Percentiles rank a stretch among this genome's conserved stretches.
These are phyloP conservation scores for Parascotia fuliginaria DNA, from an alignment of 2,888 invertebrate species.

Conservation along the genomic window DNA sequence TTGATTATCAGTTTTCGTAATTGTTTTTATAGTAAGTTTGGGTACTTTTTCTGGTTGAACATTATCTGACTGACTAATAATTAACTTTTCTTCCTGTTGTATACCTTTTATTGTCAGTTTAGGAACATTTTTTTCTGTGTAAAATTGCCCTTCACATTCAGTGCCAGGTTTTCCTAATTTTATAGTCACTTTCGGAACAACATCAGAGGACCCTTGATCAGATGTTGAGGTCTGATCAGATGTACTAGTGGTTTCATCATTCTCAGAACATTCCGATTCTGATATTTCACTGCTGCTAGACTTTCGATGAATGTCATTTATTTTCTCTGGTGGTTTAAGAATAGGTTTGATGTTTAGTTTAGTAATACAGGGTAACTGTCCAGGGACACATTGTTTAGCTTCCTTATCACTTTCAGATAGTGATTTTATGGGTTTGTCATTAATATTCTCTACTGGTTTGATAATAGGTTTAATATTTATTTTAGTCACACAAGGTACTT, in stretches of 20 bases:
- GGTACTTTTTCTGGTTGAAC: conserved; percentile 71
- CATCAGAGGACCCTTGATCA: conserved; percentile 69
- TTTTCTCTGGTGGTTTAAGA: conserved; percentile 74
- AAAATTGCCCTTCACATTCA: conserved; percentile 75
- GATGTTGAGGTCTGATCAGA: conserved; percentile 76
- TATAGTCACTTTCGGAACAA: conserved; percentile 80
- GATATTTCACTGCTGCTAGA: conserved; percentile 83
- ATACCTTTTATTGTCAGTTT: conserved; percentile 77
- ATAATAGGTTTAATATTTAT: conserved; percentile 79
- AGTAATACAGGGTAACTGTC: conserved; percentile 70
- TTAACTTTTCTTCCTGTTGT: conserved; percentile 70
- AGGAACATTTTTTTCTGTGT: conserved; percentile 76
- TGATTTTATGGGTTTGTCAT: conserved; percentile 66
- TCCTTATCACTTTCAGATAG: conserved; percentile 35
- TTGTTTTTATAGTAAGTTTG: conserved; percentile 77
- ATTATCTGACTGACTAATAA: conserved; percentile 73
- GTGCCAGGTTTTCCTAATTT: conserved; percentile 79
- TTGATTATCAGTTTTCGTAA: conserved; percentile 69
- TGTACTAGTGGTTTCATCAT: conserved; percentile 82
- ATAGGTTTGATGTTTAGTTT: conserved; percentile 84
- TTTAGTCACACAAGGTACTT: conserved; percentile 71
- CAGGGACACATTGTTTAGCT: conserved; percentile 49
- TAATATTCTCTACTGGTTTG: conserved; percentile 68
- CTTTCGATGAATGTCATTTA: conserved; percentile 78
- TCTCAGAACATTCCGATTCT: conserved; percentile 83